Percentiles rank a stretch among this genome's conserved stretches.
Evolutionary conservation across 2,797 vertebrate species (phyloP).

Genomic region (Clarias laeviceps): DNA sequence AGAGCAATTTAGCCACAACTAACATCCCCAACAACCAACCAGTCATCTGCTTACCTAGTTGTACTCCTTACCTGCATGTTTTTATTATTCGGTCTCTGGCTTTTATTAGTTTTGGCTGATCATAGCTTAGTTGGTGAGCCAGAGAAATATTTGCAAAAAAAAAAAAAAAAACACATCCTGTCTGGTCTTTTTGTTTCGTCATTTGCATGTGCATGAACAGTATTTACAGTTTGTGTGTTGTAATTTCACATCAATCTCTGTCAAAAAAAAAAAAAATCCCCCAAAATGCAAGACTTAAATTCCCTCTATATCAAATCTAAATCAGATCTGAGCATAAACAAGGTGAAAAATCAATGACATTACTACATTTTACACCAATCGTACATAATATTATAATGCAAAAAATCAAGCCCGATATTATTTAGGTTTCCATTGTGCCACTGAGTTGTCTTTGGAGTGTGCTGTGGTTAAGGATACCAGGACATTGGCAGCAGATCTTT

Average conservation of each 20-base stretch:
- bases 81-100: background rate
- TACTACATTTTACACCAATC: too few species aligned
- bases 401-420: too few species aligned
- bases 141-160: background rate
- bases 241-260: background rate
- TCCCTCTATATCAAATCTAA: background rate
- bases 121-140: background rate
- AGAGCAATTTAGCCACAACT: background rate
- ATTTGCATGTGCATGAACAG: background rate
- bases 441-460: too few species aligned
- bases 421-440: too few species aligned
- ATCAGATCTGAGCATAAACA: background rate
- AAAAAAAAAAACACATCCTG: background rate
- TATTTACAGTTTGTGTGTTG: background rate
- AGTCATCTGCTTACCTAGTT: background rate
- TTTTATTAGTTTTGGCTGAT: background rate
- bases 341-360: background rate
- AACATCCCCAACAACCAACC: background rate
- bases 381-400: too few species aligned
- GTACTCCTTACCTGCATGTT: background rate
- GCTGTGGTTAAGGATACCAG: too few species aligned
- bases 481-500: too few species aligned
- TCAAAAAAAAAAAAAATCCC: background rate
- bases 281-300: background rate
- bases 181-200: background rate